Percentiles rank a stretch among this genome's conserved stretches.
phyloP scores from a whole-genome alignment of 2,797 vertebrate genomes.

The Falco rusticolus region DNA sequence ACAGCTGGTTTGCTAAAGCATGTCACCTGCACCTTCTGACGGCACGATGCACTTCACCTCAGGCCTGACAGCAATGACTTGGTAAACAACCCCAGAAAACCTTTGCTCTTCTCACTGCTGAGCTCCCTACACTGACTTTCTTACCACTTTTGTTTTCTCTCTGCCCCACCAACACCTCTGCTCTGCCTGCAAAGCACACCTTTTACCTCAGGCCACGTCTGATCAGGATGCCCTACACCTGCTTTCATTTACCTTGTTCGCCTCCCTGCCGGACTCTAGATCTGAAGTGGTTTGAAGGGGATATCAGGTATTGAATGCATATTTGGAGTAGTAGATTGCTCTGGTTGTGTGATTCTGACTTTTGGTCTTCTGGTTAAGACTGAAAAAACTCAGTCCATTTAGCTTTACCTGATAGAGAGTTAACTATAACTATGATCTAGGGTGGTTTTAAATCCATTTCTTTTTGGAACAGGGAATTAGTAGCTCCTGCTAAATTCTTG shows the following conservation, averaged over 20 bases:
- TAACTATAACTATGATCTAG: background rate
- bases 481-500: background rate
- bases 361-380: background rate
- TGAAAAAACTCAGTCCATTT: background rate
- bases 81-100: background rate
- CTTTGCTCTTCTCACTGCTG: background rate
- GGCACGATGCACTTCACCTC: background rate
- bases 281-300: background rate
- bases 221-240: background rate
- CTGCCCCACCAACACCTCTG: background rate
- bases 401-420: background rate
- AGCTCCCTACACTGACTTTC: background rate
- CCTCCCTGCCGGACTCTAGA: background rate
- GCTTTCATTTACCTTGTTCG: background rate
- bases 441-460: background rate
- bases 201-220: background rate
- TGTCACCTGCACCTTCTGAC: background rate
- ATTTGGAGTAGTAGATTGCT: background rate
- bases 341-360: background rate
- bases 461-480: background rate
- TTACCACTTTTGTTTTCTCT: background rate
- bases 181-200: background rate
- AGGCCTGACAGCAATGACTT: background rate
- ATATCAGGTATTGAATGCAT: fast-evolving
- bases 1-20: background rate